A percentile compares a stretch with the other conserved stretches of the same genome.
phyloP scores from a whole-genome alignment of 2,797 vertebrate species.

The Dicrostonyx torquatus region DNA sequence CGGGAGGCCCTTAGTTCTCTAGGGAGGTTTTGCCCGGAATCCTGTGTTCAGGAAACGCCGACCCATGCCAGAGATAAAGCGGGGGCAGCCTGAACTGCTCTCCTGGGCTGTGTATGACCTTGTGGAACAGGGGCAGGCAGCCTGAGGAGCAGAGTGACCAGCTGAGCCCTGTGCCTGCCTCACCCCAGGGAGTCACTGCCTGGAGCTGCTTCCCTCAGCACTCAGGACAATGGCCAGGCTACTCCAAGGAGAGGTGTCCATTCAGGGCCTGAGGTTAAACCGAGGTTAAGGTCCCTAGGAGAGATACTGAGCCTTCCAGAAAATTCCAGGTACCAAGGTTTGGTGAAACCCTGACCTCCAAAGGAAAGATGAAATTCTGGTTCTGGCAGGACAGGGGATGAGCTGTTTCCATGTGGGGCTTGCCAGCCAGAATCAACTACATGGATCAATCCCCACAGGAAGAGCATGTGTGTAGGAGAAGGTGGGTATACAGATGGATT shows the following conservation, averaged over 20 bases:
- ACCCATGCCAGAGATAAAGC: not conserved
- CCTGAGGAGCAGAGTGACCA: fast-evolving
- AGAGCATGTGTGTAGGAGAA: not conserved
- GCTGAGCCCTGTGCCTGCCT: not conserved
- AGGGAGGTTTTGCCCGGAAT: slow-evolving; percentile 18
- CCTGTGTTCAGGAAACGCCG: not conserved
- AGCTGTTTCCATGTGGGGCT: not conserved
- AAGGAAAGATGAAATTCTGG: not conserved
- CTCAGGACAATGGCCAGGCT: not conserved
- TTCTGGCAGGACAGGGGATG: not conserved
- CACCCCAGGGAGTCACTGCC: not conserved
- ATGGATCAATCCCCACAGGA: not conserved
- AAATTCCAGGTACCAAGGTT: not conserved
- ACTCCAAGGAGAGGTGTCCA: not conserved
- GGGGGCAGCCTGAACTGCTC: not conserved
- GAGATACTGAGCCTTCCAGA: not conserved
- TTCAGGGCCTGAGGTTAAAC: not conserved
- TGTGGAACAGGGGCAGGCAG: not conserved
- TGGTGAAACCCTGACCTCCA: slow-evolving; percentile 11
- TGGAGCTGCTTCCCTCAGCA: not conserved
- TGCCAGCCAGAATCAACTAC: not conserved
- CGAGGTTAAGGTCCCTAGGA: not conserved
- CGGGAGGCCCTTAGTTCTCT: not conserved
- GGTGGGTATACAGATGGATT: not conserved
- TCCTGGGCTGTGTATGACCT: not conserved